phyloP scores from a whole-genome alignment of 2,888 invertebrate species.

The Troilus luridus region DNA sequence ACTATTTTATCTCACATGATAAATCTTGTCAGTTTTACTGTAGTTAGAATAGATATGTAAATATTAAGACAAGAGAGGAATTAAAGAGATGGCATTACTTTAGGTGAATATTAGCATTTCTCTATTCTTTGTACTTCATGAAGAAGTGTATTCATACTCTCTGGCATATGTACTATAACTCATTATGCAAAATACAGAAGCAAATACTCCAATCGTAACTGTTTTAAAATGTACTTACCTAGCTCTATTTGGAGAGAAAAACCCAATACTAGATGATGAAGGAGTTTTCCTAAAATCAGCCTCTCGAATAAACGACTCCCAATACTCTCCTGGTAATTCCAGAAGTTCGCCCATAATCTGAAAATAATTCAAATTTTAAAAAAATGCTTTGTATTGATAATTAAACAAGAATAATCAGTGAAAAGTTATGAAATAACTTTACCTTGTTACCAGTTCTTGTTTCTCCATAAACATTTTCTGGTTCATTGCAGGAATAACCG shows the following conservation, averaged over 20 bases:
- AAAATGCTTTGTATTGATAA: background rate
- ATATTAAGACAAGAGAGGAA: background rate
- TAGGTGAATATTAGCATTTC: background rate
- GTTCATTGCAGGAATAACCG: constrained; percentile 85
- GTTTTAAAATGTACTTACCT: background rate
- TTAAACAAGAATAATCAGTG: background rate
- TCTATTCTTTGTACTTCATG: background rate
- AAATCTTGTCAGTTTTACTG: background rate
- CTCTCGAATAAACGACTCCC: constrained; percentile 43
- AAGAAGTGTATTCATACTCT: background rate
- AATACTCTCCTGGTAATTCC: constrained; percentile 29
- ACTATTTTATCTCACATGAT: background rate
- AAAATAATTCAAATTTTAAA: background rate
- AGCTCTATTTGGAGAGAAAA: constrained; percentile 20
- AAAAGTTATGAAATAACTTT: background rate
- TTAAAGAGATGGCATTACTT: background rate
- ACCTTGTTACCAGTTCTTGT: constrained; percentile 82
- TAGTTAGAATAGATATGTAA: background rate
- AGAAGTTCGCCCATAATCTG: constrained; percentile 2
- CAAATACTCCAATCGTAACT: background rate
- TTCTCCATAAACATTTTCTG: constrained; percentile 80
- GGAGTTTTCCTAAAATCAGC: constrained; percentile 31
- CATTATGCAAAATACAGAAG: background rate
- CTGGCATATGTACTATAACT: background rate
- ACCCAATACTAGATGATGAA: constrained; percentile 14